A percentile compares a stretch with the other conserved stretches of the same genome.
Evolutionary conservation across 2,888 invertebrate genomes (phyloP).

Genomic region (Trichacis sp.): DNA sequence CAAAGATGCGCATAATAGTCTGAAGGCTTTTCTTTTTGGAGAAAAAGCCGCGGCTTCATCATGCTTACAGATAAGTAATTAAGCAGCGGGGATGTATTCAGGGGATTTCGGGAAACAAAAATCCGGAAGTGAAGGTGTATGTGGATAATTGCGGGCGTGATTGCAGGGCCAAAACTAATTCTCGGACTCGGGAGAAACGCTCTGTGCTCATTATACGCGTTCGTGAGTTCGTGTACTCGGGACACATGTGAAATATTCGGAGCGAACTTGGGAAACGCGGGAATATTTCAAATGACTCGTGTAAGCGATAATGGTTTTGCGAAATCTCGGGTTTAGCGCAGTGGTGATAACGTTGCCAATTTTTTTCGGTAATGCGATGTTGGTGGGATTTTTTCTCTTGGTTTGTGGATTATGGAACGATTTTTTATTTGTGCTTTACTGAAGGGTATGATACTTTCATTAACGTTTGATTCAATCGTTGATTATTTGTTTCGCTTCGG

Average conservation of each 20-base stretch:
- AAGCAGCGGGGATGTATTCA: constrained; percentile 44
- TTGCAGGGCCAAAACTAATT: constrained; percentile 34
- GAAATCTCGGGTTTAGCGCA: background rate
- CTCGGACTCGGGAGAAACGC: constrained; percentile 16
- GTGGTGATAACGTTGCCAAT: no score
- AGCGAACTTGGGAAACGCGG: constrained; percentile 18
- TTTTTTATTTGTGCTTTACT: no score
- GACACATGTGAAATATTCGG: constrained; percentile 27
- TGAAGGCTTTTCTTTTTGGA: constrained; percentile 33
- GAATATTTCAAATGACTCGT: constrained; percentile 16
- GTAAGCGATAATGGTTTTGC: background rate
- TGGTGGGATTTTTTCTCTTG: no score
- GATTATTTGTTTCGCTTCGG: no score
- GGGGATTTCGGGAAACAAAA: constrained; percentile 30
- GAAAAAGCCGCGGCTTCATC: constrained; percentile 34
- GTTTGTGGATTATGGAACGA: no score
- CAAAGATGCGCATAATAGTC: constrained; percentile 53
- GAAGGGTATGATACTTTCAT: no score
- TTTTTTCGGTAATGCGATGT: background rate
- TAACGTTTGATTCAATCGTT: no score
- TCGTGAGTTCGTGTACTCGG: constrained; percentile 13
- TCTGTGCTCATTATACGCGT: constrained; percentile 23
- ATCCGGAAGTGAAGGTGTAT: constrained; percentile 28
- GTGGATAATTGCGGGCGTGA: constrained; percentile 34
- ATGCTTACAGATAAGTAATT: constrained; percentile 52